Percentiles rank a stretch among this genome's conserved stretches.
Conservation (phyloP, 2,888 invertebrate species). For the Netelia melanura region DNA sequence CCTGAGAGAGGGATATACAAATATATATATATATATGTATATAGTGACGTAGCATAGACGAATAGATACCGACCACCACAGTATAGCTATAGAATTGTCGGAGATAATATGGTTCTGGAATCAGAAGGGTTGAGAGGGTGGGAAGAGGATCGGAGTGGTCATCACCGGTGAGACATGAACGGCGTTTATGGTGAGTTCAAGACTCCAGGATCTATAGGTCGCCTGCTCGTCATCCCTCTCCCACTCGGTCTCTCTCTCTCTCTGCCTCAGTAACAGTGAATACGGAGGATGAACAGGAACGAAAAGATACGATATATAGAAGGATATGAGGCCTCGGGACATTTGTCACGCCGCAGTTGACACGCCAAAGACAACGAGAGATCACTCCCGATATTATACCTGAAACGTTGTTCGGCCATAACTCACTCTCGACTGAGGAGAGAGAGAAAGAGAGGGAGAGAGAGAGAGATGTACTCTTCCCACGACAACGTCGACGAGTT, state of each 20-base stretch:
- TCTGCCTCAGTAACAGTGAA: constrained; percentile 66
- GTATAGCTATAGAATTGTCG: constrained; percentile 11
- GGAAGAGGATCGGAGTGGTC: constrained; percentile 36
- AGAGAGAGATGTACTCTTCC: constrained; percentile 37
- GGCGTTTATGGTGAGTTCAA: constrained; percentile 57
- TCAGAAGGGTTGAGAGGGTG: constrained; percentile 39
- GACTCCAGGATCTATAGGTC: constrained; percentile 49
- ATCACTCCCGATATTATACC: constrained; percentile 76
- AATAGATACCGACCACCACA: constrained; percentile 29
- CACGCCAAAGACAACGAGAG: constrained; percentile 76
- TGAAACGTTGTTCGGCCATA: constrained; percentile 68
- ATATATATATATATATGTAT: constrained; percentile 33
- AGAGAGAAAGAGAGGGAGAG: constrained; percentile 11
- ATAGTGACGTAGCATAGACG: constrained; percentile 29
- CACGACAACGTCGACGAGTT: constrained; percentile 55
- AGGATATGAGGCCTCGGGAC: constrained; percentile 67
- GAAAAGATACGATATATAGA: constrained; percentile 4
- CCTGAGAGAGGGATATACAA: constrained; percentile 19
- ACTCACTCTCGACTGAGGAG: constrained; percentile 52
- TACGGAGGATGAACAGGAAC: constrained; percentile 5
- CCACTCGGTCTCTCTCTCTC: not conserved
- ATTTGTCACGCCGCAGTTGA: constrained; percentile 78
- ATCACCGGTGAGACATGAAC: constrained; percentile 64
- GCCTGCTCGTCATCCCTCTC: constrained; percentile 31
- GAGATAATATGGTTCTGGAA: constrained; percentile 47